phyloP scores from a whole-genome alignment of 2,797 vertebrate genomes.

The Arnoldichthys spilopterus region DNA sequence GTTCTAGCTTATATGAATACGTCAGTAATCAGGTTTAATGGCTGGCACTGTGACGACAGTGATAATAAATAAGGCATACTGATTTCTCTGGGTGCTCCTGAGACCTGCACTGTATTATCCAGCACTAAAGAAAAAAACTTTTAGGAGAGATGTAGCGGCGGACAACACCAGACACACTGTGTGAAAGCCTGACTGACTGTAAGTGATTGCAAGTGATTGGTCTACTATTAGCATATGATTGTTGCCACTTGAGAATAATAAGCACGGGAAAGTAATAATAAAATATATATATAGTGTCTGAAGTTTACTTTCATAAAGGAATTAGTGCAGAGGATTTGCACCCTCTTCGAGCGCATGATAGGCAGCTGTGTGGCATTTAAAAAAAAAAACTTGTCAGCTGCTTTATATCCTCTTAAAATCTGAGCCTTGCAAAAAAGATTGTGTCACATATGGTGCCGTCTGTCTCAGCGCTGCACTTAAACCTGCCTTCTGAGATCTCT shows the following conservation, averaged over 20 bases:
- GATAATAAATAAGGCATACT: background rate
- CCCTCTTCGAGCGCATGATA: background rate
- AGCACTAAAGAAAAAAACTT: background rate
- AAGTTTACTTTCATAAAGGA: slow-evolving; percentile 12
- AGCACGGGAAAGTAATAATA: background rate
- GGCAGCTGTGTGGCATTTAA: slow-evolving; percentile 18
- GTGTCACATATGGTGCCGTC: slow-evolving; percentile 47
- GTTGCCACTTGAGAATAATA: slow-evolving; percentile 2
- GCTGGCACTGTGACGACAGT: background rate
- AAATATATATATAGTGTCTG: background rate
- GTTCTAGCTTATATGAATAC: background rate
- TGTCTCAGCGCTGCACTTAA: slow-evolving; percentile 33
- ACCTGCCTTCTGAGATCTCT: slow-evolving; percentile 29
- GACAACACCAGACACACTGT: background rate
- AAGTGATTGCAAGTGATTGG: slow-evolving; percentile 9
- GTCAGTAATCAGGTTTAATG: background rate
- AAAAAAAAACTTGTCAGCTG: slow-evolving; percentile 31
- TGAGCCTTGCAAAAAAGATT: slow-evolving; percentile 20
- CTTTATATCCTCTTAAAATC: slow-evolving; percentile 31
- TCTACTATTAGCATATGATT: background rate
- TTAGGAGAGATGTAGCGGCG: background rate
- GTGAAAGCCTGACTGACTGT: background rate
- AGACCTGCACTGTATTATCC: background rate
- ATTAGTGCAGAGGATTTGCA: background rate
- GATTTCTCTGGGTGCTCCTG: background rate